phyloP scores from a whole-genome alignment of 2,797 vertebrate species.

The Amniataba percoides region DNA sequence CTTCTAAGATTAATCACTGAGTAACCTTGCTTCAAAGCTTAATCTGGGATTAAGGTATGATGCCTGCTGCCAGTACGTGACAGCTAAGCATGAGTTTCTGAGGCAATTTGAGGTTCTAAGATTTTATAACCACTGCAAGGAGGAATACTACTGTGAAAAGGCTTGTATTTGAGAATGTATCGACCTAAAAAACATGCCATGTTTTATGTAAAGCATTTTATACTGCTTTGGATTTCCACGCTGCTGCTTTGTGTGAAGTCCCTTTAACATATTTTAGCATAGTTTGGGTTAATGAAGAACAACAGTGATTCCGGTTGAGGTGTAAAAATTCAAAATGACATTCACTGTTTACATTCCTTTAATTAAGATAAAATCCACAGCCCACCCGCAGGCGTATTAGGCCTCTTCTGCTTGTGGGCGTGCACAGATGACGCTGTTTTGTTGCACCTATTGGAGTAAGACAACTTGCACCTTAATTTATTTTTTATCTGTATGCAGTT shows the following conservation, averaged over 20 bases:
- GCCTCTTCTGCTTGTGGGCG: neutral
- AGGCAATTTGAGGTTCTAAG: conserved; percentile 36
- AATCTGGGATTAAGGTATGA: conserved; percentile 70
- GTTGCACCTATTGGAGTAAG: neutral
- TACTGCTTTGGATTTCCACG: neutral
- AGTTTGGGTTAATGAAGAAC: neutral
- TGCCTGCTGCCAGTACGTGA: conserved; percentile 46
- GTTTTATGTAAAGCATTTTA: too few species aligned
- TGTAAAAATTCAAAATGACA: neutral
- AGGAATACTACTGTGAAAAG: neutral
- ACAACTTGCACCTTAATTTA: conserved; percentile 12
- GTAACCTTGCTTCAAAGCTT: conserved; percentile 61
- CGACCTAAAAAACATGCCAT: neutral
- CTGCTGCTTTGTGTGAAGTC: neutral
- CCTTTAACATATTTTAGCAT: neutral
- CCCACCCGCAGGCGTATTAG: neutral
- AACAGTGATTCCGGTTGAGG: neutral
- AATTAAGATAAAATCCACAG: neutral
- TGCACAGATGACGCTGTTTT: conserved; percentile 3
- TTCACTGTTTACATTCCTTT: neutral
- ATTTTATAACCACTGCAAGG: conserved; percentile 31
- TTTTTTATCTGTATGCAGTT: conserved; percentile 17
- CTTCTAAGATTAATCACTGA: conserved; percentile 59
- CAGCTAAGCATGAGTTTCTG: conserved; percentile 46
- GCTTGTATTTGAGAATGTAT: neutral